These are phyloP conservation scores for Sycophila texana DNA, from an alignment of 2,888 invertebrate genomes.

Conservation along the genomic window DNA sequence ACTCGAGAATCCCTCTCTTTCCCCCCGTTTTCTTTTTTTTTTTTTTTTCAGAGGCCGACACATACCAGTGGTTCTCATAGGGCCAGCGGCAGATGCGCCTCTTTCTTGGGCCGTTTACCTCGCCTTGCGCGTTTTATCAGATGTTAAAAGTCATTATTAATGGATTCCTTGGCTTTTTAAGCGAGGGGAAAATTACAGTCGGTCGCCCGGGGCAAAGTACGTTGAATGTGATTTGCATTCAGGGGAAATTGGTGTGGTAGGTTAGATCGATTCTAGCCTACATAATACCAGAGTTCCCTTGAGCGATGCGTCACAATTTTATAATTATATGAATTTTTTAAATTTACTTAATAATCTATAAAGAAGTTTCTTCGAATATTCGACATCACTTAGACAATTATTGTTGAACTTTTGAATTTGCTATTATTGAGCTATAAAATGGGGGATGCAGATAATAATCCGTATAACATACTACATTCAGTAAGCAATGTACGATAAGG, in stretches of 20 bases:
- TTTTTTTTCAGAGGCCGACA: constrained; percentile 59
- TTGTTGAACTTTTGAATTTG: no score
- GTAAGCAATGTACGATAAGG: no score
- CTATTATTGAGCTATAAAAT: no score
- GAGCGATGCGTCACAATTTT: no score
- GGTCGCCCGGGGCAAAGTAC: neutral
- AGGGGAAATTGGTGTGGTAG: neutral
- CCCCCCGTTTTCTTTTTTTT: constrained; percentile 46
- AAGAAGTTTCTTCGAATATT: no score
- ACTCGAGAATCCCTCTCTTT: constrained; percentile 29
- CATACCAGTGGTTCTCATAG: constrained; percentile 59
- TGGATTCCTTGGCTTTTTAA: constrained; percentile 11
- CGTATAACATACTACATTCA: no score
- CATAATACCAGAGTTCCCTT: no score
- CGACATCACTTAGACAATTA: no score
- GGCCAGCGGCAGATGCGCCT: constrained; percentile 27
- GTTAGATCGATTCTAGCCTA: neutral
- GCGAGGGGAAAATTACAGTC: constrained; percentile 3
- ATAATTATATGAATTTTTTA: no score
- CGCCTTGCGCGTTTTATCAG: constrained; percentile 30
- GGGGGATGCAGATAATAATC: no score
- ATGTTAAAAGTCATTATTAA: constrained; percentile 48
- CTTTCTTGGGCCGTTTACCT: constrained; percentile 20
- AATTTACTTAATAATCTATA: no score
- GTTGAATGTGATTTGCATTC: constrained; percentile 20